Evolutionary conservation across 2,888 invertebrate genomes (phyloP).

Genomic region (Thymelicus sylvestris): DNA sequence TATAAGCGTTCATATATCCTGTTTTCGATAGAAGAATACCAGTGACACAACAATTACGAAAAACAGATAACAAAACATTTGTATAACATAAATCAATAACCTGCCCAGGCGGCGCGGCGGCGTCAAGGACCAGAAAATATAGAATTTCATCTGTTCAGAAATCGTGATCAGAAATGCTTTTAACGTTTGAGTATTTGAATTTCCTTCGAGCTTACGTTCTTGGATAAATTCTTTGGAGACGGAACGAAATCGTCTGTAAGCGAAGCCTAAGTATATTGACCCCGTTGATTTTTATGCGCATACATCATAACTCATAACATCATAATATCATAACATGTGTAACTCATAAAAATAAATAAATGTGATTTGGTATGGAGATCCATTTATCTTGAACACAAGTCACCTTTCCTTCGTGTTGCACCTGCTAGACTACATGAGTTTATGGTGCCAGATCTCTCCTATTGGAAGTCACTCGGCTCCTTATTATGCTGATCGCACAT

Average conservation of each 20-base stretch:
- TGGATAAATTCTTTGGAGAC: slow-evolving; percentile 67
- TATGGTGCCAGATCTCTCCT: too few species aligned
- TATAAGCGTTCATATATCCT: too few species aligned
- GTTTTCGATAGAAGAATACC: background rate
- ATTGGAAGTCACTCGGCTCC: too few species aligned
- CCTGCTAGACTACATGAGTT: too few species aligned
- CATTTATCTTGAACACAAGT: too few species aligned
- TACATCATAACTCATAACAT: slow-evolving; percentile 12
- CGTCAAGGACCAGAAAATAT: slow-evolving; percentile 52
- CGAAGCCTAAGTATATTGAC: slow-evolving; percentile 59
- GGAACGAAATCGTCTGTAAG: slow-evolving; percentile 57
- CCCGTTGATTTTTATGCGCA: slow-evolving; percentile 49
- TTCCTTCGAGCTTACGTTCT: slow-evolving; percentile 61
- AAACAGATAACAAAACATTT: slow-evolving; percentile 18
- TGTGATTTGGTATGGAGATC: too few species aligned
- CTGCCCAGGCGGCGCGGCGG: slow-evolving; percentile 23
- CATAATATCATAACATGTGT: too few species aligned
- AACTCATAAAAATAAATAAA: too few species aligned
- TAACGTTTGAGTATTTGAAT: slow-evolving; percentile 72
- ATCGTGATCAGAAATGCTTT: slow-evolving; percentile 69
- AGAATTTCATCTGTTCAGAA: slow-evolving; percentile 64
- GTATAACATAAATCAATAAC: slow-evolving; percentile 35
- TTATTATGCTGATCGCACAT: too few species aligned
- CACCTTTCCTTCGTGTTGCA: too few species aligned
- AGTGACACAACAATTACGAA: background rate